Evolutionary conservation across 1,140 invertebrate genomes (phyloP), one percentile per base, ranked within the genome.

Genomic region (Elymnias hypermnestra): DNA sequence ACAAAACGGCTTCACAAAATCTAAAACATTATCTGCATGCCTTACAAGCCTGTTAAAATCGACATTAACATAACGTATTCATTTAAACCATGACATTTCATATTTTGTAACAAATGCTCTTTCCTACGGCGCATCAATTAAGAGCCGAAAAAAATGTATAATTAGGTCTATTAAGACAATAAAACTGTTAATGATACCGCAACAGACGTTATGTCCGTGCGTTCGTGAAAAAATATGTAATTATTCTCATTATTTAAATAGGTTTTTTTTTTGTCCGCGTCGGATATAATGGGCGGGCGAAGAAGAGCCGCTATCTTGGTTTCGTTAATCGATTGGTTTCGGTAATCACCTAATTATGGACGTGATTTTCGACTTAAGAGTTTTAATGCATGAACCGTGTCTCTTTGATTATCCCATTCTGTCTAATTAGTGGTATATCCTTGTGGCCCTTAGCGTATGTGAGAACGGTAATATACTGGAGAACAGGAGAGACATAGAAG

Each of bases 191-290:
- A 84, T 84, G 81, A 84, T 76, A 78, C 75, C 70, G 72, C 79
- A 81, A 79, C 75, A 82, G 61, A 57, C 66, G 72, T 79, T 74
- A 77, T 76, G 72, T 74, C 71, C 69, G 76, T 82, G 71, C 61
- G 66, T 71, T 79, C 63, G 75, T 85, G 78, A 36, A 83, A 84
- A 78, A 82, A 77, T 74, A 72, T 79, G 72, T 84, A 82, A 84
- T 84, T 83, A 85, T 83, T 75, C 73, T 82, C 75, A 85, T 83
- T 85, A 85, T 83, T 79, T 73, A 79, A 81, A 83, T 84, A 81
- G 73, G 72, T 77, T 79, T 77, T 82, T 81, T 81, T 69, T 56
- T 71, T 67, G 72, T 76, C 72, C 60, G 64, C 63, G 55, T 55
- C 55, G 61, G 69, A 49, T 72, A 71, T 82, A 79, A 83, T 81